Percentiles rank a stretch among this genome's conserved stretches.
Evolutionary conservation across 2,113 vertebrate genomes (phyloP).

Genomic region (Ammodytes marinus): DNA sequence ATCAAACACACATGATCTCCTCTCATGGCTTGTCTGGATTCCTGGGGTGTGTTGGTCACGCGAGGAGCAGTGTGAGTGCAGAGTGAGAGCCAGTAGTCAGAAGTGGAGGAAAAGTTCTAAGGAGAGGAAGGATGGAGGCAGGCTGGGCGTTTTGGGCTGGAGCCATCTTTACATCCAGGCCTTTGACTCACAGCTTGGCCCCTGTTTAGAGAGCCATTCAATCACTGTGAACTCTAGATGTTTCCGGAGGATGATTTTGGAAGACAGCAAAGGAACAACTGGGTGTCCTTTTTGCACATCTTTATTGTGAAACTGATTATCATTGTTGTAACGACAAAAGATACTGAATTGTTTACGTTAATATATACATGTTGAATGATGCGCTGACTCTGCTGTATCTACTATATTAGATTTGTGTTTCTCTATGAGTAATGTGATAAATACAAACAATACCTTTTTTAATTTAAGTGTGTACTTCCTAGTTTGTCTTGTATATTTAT

Average conservation of each 20-base stretch:
- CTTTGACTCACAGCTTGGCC: conserved; percentile 49
- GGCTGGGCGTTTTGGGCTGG: conserved; percentile 22
- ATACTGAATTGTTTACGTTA: not conserved
- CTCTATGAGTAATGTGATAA: not conserved
- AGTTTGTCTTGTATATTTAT: not conserved
- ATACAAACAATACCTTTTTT: not conserved
- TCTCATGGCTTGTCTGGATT: conserved; percentile 55
- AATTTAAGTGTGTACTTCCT: not conserved
- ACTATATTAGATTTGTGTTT: not conserved
- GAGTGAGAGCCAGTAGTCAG: conserved; percentile 47
- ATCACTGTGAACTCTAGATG: conserved; percentile 27
- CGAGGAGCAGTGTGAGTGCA: conserved; percentile 42
- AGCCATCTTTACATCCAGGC: conserved; percentile 64
- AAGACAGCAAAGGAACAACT: conserved; percentile 39
- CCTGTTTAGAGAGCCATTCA: conserved; percentile 42
- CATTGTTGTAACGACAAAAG: not conserved
- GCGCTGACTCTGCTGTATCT: not conserved
- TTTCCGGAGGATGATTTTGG: conserved; percentile 49
- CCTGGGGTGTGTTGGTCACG: conserved; percentile 62
- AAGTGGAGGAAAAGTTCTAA: conserved; percentile 36
- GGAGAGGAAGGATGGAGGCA: conserved; percentile 39
- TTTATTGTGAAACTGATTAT: not conserved
- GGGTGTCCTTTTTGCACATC: not conserved
- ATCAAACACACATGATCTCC: conserved; percentile 27
- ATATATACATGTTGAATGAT: not conserved